A percentile compares a stretch with the other conserved stretches of the same genome.
These are phyloP conservation scores for Nymphicus hollandicus DNA, from an alignment of 2,113 vertebrate species.

Conservation along the genomic window DNA sequence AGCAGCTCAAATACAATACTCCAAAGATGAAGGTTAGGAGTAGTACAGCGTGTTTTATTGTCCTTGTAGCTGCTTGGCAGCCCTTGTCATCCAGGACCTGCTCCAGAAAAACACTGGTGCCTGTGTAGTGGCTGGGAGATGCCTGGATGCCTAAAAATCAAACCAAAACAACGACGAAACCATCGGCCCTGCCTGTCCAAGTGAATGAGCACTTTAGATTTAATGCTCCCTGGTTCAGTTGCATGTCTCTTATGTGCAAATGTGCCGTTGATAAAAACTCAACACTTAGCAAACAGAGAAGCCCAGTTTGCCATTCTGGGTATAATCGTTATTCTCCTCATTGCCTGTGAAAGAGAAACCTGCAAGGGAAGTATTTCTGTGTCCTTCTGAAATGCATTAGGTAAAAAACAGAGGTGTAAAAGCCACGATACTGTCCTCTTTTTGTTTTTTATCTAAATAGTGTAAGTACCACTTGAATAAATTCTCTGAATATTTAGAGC, in stretches of 20 bases:
- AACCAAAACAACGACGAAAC: neutral
- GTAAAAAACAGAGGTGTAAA: neutral
- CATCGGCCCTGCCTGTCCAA: neutral
- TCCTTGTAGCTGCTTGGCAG: neutral
- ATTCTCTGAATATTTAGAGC: neutral
- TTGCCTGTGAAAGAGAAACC: neutral
- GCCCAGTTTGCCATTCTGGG: neutral
- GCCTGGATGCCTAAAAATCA: conserved; percentile 1
- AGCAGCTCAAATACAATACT: neutral
- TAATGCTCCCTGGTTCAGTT: neutral
- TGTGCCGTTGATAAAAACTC: neutral
- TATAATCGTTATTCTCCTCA: neutral
- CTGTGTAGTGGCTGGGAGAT: neutral
- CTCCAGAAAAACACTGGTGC: neutral
- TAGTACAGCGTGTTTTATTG: neutral
- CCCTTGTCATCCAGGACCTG: neutral
- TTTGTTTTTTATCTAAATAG: neutral
- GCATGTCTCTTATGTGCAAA: neutral
- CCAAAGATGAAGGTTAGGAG: neutral
- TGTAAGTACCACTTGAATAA: neutral
- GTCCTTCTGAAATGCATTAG: neutral
- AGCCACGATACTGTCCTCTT: neutral
- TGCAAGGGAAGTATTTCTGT: neutral
- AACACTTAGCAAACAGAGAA: neutral
- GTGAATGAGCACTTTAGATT: neutral